These are phyloP conservation scores for Pinctada fucata DNA, from an alignment of 2,888 invertebrate species.

Conservation along the genomic window DNA sequence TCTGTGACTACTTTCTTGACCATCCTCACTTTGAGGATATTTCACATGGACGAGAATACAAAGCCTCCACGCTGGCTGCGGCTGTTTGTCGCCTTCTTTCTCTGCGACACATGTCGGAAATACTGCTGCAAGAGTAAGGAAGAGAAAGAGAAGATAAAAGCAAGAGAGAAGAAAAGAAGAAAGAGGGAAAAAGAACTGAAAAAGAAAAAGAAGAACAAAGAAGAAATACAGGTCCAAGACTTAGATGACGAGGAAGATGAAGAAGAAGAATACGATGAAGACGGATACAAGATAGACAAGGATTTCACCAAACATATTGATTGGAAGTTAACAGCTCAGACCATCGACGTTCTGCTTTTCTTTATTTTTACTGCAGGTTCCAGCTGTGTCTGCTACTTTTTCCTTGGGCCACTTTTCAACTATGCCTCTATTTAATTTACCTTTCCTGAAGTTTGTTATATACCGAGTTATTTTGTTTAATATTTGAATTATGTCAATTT, in stretches of 20 bases:
- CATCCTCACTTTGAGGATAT: slow-evolving; percentile 39
- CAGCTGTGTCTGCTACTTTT: slow-evolving; percentile 24
- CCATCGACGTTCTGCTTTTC: slow-evolving; percentile 34
- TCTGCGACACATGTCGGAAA: slow-evolving; percentile 26
- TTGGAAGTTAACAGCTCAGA: slow-evolving; percentile 29
- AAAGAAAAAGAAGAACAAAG: slow-evolving; percentile 6
- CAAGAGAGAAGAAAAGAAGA: slow-evolving; percentile 16
- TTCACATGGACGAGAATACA: slow-evolving; percentile 33
- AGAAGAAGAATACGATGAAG: slow-evolving; percentile 24
- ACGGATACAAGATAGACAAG: slow-evolving; percentile 15
- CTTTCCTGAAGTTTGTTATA: slow-evolving; percentile 19
- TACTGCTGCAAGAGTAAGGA: slow-evolving; percentile 29
- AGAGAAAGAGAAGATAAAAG: slow-evolving; percentile 9
- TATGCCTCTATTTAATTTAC: slow-evolving; percentile 4
- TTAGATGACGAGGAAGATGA: not conserved
- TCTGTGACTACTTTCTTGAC: slow-evolving; percentile 29
- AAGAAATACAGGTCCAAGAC: not conserved
- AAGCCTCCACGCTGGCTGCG: slow-evolving; percentile 20
- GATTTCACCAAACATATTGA: slow-evolving; percentile 1
- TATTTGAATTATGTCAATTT: too few relatives aligned
- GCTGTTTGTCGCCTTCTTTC: slow-evolving; percentile 17
- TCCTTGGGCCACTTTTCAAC: slow-evolving; percentile 25
- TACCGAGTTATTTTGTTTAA: too few relatives aligned
- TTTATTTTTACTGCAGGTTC: slow-evolving; percentile 25
- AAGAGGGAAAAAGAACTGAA: slow-evolving; percentile 10